Conservation (phyloP, 2,888 invertebrate species). For the Chalcosyrphus nemorum region DNA sequence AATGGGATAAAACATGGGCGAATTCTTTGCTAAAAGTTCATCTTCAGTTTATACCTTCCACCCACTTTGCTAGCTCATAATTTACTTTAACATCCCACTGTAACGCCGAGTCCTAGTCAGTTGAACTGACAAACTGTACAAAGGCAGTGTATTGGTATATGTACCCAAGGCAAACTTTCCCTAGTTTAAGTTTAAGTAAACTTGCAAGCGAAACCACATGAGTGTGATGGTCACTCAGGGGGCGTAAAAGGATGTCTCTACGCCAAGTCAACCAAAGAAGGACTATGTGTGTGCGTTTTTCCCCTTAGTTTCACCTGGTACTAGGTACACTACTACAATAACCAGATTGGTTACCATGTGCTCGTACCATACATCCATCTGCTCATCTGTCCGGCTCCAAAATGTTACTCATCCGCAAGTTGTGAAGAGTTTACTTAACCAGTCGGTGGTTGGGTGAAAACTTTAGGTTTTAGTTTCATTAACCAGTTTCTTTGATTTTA, state of each 20-base stretch:
- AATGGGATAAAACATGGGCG: slow-evolving; percentile 52
- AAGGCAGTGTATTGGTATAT: background rate
- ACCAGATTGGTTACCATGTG: slow-evolving; percentile 50
- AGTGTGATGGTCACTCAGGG: slow-evolving; percentile 37
- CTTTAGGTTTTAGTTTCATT: slow-evolving; percentile 37
- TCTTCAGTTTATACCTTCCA: background rate
- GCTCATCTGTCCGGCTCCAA: background rate
- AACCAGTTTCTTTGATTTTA: background rate
- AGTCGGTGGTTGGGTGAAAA: slow-evolving; percentile 29
- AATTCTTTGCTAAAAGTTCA: slow-evolving; percentile 45
- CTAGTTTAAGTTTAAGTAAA: slow-evolving; percentile 50
- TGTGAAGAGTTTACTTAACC: slow-evolving; percentile 34
- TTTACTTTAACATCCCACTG: slow-evolving; percentile 36
- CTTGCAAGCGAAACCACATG: slow-evolving; percentile 40
- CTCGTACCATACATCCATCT: slow-evolving; percentile 16
- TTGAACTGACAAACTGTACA: slow-evolving; percentile 16
- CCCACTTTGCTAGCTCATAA: background rate
- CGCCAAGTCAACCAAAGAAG: slow-evolving; percentile 31
- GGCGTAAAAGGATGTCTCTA: slow-evolving; percentile 20
- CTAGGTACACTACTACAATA: slow-evolving; percentile 28
- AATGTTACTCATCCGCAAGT: slow-evolving; percentile 25
- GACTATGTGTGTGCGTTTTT: background rate
- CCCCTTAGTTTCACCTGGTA: background rate
- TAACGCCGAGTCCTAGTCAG: slow-evolving; percentile 1
- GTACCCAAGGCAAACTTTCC: slow-evolving; percentile 27